Conservation (phyloP, 2,888 invertebrate genomes). For the Caenorhabditis uteleia region DNA sequence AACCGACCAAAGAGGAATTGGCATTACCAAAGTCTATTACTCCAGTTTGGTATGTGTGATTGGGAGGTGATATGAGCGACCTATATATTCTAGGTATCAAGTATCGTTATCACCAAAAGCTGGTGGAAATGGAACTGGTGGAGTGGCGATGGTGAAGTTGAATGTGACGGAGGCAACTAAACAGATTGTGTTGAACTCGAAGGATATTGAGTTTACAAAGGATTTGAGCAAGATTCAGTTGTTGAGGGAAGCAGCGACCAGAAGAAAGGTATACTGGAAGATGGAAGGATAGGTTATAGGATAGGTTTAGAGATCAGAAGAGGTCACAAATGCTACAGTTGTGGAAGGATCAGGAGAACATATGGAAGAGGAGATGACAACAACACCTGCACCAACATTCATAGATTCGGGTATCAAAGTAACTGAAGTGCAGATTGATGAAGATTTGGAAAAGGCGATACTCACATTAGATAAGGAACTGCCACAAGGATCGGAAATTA, state of each 20-base stretch:
- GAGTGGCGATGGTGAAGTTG: slow-evolving; percentile 32
- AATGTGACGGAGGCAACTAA: slow-evolving; percentile 35
- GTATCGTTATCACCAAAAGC: slow-evolving; percentile 23
- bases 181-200: slow-evolving; percentile 44
- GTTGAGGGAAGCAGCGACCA: slow-evolving; percentile 8
- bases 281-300: not conserved
- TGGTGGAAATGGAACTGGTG: slow-evolving; percentile 24
- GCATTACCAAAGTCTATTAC: slow-evolving; percentile 47
- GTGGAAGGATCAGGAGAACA: slow-evolving; percentile 17
- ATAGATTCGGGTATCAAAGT: slow-evolving; percentile 31
- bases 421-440: slow-evolving; percentile 36
- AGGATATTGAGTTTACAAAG: slow-evolving; percentile 33
- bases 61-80: not conserved
- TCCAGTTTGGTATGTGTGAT: slow-evolving; percentile 53
- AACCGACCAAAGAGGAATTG: slow-evolving; percentile 56
- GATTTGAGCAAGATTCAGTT: slow-evolving; percentile 36
- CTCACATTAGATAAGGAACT: slow-evolving; percentile 48
- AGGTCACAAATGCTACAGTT: slow-evolving; percentile 1
- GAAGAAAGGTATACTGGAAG: slow-evolving; percentile 18
- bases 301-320: not conserved
- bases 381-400: slow-evolving; percentile 9
- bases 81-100: slow-evolving; percentile 29
- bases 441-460: slow-evolving; percentile 55
- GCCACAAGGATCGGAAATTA: slow-evolving; percentile 36
- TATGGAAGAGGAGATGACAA: slow-evolving; percentile 5